A percentile compares a stretch with the other conserved stretches of the same genome.
Evolutionary conservation across 2,797 vertebrate genomes (phyloP).

Genomic region (Paratrypauchen microcephalus): DNA sequence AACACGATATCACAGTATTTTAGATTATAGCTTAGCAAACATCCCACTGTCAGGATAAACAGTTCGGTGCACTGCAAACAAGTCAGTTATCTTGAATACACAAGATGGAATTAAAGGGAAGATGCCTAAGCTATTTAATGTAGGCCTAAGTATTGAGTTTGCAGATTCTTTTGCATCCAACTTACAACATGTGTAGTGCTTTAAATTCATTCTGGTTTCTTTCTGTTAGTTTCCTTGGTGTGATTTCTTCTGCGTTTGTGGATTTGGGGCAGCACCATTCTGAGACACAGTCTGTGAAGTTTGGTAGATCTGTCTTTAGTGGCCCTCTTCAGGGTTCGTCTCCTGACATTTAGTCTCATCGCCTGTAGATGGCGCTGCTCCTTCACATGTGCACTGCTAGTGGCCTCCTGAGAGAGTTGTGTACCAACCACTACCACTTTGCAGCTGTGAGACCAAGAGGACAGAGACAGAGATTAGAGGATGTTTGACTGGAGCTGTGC

Average conservation of each 20-base stretch:
- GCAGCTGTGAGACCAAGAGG: constrained; percentile 39
- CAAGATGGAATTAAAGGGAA: not conserved
- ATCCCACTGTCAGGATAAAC: not conserved
- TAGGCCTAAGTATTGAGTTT: not conserved
- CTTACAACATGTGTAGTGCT: not conserved
- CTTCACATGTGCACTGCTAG: constrained; percentile 21
- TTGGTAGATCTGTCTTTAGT: constrained; percentile 43
- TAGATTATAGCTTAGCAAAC: not conserved
- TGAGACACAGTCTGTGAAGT: constrained; percentile 72
- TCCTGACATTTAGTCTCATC: constrained; percentile 33
- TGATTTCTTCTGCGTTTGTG: constrained; percentile 6
- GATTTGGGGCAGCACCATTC: constrained; percentile 35
- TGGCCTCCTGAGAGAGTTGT: constrained; percentile 43
- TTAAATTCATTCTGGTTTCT: constrained; percentile 9
- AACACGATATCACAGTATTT: not conserved
- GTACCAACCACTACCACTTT: constrained; percentile 44
- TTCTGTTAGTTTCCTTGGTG: not conserved
- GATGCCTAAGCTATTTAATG: not conserved
- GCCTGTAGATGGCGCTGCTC: constrained; percentile 60
- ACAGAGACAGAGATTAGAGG: not conserved
- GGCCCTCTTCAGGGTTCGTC: constrained; percentile 3
- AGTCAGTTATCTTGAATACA: not conserved
- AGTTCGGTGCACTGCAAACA: not conserved
- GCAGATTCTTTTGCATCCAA: not conserved
- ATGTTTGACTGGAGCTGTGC: not conserved